Percentiles rank a stretch among this genome's conserved stretches.
Evolutionary conservation across 2,797 vertebrate genomes (phyloP).

Genomic region (Cebuella pygmaea): DNA sequence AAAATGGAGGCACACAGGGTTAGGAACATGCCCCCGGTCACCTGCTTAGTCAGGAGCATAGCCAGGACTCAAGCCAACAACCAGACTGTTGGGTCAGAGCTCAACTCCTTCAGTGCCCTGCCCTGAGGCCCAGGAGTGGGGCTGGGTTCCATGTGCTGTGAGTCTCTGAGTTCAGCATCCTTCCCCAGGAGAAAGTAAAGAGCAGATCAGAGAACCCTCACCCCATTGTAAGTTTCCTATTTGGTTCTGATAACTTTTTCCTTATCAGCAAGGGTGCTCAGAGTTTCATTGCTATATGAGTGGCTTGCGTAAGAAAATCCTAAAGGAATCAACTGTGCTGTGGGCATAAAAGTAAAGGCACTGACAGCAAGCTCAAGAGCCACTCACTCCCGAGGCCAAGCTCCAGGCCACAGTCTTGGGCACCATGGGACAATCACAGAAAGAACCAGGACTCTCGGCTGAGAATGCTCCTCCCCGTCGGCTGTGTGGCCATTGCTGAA

Average conservation of each 20-base stretch:
- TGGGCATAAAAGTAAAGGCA: not conserved
- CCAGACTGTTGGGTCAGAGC: not conserved
- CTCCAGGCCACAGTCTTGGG: not conserved
- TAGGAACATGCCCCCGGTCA: not conserved
- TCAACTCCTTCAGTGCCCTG: not conserved
- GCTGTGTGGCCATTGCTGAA: not conserved
- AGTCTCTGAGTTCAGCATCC: not conserved
- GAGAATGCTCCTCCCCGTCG: not conserved
- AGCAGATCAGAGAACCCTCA: not conserved
- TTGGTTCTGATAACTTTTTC: not conserved
- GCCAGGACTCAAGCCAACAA: not conserved
- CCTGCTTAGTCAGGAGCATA: not conserved
- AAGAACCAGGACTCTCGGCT: not conserved
- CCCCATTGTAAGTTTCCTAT: not conserved
- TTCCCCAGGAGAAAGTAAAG: not conserved
- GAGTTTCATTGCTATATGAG: not conserved
- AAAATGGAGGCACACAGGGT: not conserved
- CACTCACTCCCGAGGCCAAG: not conserved
- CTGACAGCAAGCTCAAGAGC: not conserved
- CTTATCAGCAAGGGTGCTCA: not conserved
- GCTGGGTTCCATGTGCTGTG: not conserved
- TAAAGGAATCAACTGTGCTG: not conserved
- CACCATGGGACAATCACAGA: not conserved
- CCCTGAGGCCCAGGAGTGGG: not conserved
- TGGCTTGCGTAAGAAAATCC: not conserved